phyloP scores from a whole-genome alignment of 1,140 invertebrate genomes.

The Drosophila willistoni region DNA sequence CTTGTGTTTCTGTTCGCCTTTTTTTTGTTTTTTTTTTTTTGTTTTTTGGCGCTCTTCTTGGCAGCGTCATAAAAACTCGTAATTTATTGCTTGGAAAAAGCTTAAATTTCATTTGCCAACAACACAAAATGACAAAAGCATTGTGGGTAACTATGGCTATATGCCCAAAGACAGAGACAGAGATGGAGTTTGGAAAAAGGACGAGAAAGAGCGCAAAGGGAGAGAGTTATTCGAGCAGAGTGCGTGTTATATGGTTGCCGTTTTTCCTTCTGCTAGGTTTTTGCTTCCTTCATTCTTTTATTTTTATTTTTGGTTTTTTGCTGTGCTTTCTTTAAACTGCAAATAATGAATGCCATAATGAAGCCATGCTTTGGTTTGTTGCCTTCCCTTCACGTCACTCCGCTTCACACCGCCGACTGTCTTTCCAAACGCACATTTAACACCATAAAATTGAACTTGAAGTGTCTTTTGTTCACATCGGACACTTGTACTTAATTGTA shows the following conservation, averaged over 20 bases:
- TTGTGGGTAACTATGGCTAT: constrained; percentile 63
- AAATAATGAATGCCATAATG: constrained; percentile 70
- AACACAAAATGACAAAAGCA: constrained; percentile 59
- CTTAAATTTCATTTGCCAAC: constrained; percentile 81
- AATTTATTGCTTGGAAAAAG: constrained; percentile 81
- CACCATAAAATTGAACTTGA: constrained; percentile 55
- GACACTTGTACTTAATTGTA: constrained; percentile 63
- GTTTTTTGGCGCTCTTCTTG: constrained; percentile 46
- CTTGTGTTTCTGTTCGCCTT: constrained; percentile 30
- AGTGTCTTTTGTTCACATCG: constrained; percentile 60
- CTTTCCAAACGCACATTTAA: not conserved
- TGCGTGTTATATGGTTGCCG: constrained; percentile 59
- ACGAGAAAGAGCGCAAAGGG: not conserved
- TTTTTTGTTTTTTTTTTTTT: constrained; percentile 8
- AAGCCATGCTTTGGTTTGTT: constrained; percentile 57
- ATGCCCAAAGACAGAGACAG: constrained; percentile 10
- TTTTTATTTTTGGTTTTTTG: not conserved
- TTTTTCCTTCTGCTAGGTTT: constrained; percentile 42
- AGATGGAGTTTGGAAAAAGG: not conserved
- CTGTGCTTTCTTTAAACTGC: constrained; percentile 59
- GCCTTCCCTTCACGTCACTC: constrained; percentile 20
- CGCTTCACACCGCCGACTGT: not conserved
- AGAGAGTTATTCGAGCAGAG: constrained; percentile 39
- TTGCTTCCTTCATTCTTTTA: constrained; percentile 1
- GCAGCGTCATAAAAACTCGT: constrained; percentile 80